Evolutionary conservation across 2,888 invertebrate species (phyloP), one percentile per base, ranked within the genome.

Genomic region (Mythimna pallens): DNA sequence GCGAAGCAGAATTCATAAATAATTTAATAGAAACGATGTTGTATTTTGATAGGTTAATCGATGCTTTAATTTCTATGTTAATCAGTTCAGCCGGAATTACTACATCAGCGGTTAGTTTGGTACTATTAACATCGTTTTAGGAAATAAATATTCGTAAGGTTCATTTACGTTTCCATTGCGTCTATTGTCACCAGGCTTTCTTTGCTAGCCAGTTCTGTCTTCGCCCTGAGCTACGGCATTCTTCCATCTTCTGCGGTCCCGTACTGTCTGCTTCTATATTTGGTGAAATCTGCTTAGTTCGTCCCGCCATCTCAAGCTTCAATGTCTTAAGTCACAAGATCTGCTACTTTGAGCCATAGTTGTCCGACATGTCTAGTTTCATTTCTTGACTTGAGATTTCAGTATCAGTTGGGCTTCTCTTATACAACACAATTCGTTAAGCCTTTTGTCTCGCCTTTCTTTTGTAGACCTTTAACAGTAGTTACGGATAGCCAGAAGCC

Each of bases 51-150:
- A 43, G n/a, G 43, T 17, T 52, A 47, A 52, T 55, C n/a, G 22
- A 22, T 67, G 30, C 10, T 50, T 67, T 55, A 55, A 66, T 76
- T 54, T 40, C 9, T 30, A 76, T 65, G 43, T 47, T 50, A 67
- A 61, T 50, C 30, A 64, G 6, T 55, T 22, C 10, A 65, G 61
- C n/a, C 34, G 58, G 57, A 30, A 57, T 57, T 17, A 17, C 25
- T 57, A 8, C 9, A 57, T 30, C 30, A 20, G 30, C 20, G 30
- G 2, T 57, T 54, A 25, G 22, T 54, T 54, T 14, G 22, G n/a
- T 54, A 17, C 20, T 47, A 47, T 22, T 22, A 54, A 54, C 12
- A 12, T 30, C 25, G 7, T 17, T 25, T 55, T 25, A 57, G 14
- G 17, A 30, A 25, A 30, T 8, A 25, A 7, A 25, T 55, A 25